phyloP scores from a whole-genome alignment of 2,797 vertebrate genomes.

The Bufotes viridis region DNA sequence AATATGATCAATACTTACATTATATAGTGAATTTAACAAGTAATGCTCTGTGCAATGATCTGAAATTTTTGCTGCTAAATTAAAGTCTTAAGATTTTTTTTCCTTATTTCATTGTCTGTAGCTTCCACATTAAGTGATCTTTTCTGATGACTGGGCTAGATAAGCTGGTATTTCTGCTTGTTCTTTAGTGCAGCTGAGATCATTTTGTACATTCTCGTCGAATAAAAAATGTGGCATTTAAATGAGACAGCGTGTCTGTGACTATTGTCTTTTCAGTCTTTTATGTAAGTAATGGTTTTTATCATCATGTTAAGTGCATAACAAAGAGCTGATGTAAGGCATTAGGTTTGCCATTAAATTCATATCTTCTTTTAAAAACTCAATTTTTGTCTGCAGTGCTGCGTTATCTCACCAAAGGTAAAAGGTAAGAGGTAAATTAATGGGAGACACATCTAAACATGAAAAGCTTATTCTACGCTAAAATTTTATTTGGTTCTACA shows the following conservation, averaged over 20 bases:
- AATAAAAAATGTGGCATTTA: slow-evolving; percentile 44
- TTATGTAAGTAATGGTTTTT: slow-evolving; percentile 35
- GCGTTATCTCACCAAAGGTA: neutral
- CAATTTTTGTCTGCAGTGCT: neutral
- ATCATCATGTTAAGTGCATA: slow-evolving; percentile 38
- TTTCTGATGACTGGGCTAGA: slow-evolving; percentile 42
- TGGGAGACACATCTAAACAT: neutral
- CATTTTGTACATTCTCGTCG: slow-evolving; percentile 30
- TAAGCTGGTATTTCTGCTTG: slow-evolving; percentile 33
- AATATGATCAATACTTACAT: neutral
- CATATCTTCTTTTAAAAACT: neutral
- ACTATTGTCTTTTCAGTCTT: slow-evolving; percentile 20
- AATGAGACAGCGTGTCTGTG: slow-evolving; percentile 39
- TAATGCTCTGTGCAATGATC: neutral
- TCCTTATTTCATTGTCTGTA: slow-evolving; percentile 17
- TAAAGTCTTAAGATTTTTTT: neutral
- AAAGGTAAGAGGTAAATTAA: neutral
- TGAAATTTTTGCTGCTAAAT: neutral
- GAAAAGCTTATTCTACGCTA: neutral
- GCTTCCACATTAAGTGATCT: slow-evolving; percentile 18
- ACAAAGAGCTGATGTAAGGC: slow-evolving; percentile 17
- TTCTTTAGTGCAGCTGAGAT: slow-evolving; percentile 21
- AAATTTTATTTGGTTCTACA: neutral
- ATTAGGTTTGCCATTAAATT: slow-evolving; percentile 29
- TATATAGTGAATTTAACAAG: neutral